A percentile compares a stretch with the other conserved stretches of the same genome.
These are phyloP conservation scores for Sphecodes monilicornis DNA, from an alignment of 2,888 invertebrate genomes.

Conservation along the genomic window DNA sequence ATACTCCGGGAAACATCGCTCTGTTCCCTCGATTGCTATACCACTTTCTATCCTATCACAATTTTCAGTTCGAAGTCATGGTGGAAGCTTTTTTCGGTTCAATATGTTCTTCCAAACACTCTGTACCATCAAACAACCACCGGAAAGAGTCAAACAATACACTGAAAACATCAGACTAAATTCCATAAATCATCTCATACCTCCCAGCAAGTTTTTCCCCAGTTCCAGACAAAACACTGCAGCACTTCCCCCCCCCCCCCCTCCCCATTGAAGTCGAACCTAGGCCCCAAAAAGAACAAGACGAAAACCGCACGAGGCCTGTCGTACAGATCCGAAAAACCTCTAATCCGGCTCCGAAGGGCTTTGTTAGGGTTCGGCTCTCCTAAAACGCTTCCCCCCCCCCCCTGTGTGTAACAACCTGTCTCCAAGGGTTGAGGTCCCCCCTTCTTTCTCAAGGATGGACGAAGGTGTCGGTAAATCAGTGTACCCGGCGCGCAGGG, in stretches of 20 bases:
- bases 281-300: not conserved
- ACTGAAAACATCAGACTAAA: not conserved
- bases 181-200: not conserved
- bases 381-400: conserved; percentile 11
- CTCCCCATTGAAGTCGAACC: not conserved
- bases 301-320: not conserved
- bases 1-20: too few relatives aligned
- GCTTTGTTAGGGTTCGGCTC: not conserved
- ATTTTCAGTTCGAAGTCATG: too few relatives aligned
- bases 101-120: too few relatives aligned
- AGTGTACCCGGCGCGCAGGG: conserved; percentile 49
- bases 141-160: not conserved
- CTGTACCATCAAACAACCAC: not conserved
- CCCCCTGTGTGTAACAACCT: not conserved
- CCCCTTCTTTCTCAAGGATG: not conserved
- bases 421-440: not conserved
- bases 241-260: not conserved
- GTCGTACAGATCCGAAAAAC: not conserved
- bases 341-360: not conserved
- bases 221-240: not conserved
- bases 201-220: not conserved
- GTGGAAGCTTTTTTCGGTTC: too few relatives aligned
- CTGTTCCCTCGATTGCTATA: too few relatives aligned
- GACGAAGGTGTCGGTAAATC: conserved; percentile 50
- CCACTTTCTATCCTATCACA: too few relatives aligned